These are phyloP conservation scores for Asobara japonica DNA, from an alignment of 1,140 invertebrate genomes.

Conservation along the genomic window DNA sequence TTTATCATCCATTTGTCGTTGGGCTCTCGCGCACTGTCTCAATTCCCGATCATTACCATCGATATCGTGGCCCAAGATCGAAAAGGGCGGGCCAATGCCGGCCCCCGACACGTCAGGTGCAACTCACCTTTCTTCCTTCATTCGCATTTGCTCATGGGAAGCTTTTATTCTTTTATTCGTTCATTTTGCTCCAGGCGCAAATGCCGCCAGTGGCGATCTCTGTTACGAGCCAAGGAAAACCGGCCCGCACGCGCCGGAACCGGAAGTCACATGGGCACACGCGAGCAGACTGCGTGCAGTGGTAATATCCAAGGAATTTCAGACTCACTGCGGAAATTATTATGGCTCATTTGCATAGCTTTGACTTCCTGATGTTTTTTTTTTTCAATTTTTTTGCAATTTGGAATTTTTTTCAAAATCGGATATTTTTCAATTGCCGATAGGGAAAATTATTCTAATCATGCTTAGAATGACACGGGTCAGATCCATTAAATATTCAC, in stretches of 20 bases:
- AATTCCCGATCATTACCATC: conserved; percentile 54
- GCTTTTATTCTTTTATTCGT: conserved; percentile 11
- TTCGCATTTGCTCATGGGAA: not conserved
- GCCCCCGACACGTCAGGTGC: conserved; percentile 55
- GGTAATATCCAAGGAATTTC: not conserved
- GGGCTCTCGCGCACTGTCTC: conserved; percentile 37
- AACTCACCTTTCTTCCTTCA: conserved; percentile 32
- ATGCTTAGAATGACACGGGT: too few species aligned
- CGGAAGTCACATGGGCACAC: conserved; percentile 50
- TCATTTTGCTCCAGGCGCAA: conserved; percentile 11
- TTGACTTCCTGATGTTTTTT: too few species aligned
- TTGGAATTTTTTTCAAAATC: too few species aligned
- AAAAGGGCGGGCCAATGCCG: conserved; percentile 43
- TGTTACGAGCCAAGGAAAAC: not conserved
- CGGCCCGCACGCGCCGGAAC: conserved; percentile 49
- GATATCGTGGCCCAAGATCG: conserved; percentile 50
- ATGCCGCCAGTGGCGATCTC: not conserved
- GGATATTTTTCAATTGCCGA: too few species aligned
- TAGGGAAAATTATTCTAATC: too few species aligned
- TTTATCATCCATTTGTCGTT: conserved; percentile 41
- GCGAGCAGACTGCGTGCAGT: conserved; percentile 34
- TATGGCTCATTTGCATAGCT: not conserved
- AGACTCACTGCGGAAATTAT: not conserved
- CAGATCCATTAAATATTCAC: too few species aligned
- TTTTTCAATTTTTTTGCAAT: too few species aligned